These are phyloP conservation scores for Myodes glareolus DNA, from an alignment of 2,113 vertebrate species.

Conservation along the genomic window DNA sequence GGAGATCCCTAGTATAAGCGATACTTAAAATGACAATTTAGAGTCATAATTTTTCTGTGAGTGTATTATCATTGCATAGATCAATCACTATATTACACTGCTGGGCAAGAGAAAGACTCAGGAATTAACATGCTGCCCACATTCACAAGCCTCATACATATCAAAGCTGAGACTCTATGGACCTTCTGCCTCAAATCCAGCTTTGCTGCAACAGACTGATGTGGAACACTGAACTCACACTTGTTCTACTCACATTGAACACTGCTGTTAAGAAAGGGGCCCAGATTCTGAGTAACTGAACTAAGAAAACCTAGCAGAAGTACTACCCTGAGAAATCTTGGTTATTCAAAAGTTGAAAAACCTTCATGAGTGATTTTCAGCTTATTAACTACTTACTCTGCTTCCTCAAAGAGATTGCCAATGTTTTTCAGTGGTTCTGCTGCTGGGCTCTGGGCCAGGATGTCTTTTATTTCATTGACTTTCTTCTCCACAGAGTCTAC, in stretches of 20 bases:
- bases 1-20: background rate
- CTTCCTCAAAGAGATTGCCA: constrained; percentile 93
- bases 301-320: background rate
- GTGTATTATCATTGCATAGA: background rate
- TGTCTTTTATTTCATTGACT: constrained; percentile 86
- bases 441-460: constrained; percentile 93
- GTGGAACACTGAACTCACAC: accelerated
- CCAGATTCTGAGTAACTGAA: background rate
- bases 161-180: background rate
- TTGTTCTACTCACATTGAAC: background rate
- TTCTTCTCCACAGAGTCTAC: constrained; percentile 91
- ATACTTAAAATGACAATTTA: background rate
- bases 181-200: background rate
- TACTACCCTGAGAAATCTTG: background rate
- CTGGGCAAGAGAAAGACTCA: background rate
- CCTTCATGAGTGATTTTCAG: accelerated
- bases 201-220: background rate
- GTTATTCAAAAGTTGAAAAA: background rate
- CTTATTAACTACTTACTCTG: constrained; percentile 88
- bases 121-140: background rate
- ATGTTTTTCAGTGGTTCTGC: constrained; percentile 93
- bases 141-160: background rate
- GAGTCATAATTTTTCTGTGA: background rate
- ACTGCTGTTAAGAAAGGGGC: background rate
- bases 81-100: background rate